phyloP scores from a whole-genome alignment of 2,888 invertebrate genomes.

The Lasioglossum leucozonium region DNA sequence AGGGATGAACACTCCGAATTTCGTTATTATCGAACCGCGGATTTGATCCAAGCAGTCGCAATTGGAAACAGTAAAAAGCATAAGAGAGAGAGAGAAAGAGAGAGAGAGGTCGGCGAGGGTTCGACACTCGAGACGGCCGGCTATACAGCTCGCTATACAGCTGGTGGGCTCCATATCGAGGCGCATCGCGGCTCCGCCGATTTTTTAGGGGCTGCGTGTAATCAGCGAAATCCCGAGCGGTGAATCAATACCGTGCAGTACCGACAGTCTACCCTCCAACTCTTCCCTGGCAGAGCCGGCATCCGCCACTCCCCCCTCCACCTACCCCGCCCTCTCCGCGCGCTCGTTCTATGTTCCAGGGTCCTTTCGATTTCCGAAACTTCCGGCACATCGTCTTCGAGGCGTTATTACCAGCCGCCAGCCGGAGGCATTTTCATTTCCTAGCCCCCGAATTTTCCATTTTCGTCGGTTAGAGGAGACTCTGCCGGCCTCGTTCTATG shows the following conservation, averaged over 20 bases:
- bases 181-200: slow-evolving; percentile 30
- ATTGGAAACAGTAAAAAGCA: background rate
- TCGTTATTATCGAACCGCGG: too few relatives aligned
- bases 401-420: slow-evolving; percentile 70
- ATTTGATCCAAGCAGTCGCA: background rate
- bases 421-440: slow-evolving; percentile 76
- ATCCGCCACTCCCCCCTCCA: background rate
- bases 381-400: slow-evolving; percentile 68
- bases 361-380: slow-evolving; percentile 68
- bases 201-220: slow-evolving; percentile 54
- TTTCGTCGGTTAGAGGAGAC: slow-evolving; percentile 56
- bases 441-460: slow-evolving; percentile 72
- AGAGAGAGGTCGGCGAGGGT: slow-evolving; percentile 6
- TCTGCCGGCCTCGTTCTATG: slow-evolving; percentile 10
- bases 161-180: slow-evolving; percentile 31
- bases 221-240: slow-evolving; percentile 68
- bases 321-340: background rate
- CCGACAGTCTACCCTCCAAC: slow-evolving; percentile 31
- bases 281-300: slow-evolving; percentile 39
- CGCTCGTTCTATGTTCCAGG: slow-evolving; percentile 23
- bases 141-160: slow-evolving; percentile 17
- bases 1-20: too few relatives aligned
- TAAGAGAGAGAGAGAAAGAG: slow-evolving; percentile 29
- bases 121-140: slow-evolving; percentile 40
- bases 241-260: slow-evolving; percentile 69